Evolutionary conservation across 2,888 invertebrate genomes (phyloP).

Genomic region (Athripsodes cinereus): DNA sequence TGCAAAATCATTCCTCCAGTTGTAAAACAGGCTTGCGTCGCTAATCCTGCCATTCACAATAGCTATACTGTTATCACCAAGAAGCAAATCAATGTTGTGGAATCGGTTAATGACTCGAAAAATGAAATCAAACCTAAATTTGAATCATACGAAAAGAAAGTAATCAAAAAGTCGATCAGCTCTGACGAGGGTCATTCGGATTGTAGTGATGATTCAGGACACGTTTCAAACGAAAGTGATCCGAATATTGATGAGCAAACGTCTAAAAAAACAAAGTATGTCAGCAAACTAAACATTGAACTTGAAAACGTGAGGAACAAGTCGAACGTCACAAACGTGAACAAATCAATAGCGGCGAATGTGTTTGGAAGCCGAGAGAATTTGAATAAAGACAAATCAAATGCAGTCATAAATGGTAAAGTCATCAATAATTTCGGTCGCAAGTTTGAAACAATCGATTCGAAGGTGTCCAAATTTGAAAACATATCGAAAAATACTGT

Average conservation of each 20-base stretch:
- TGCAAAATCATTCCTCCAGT: slow-evolving; percentile 44
- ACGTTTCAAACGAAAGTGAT: slow-evolving; percentile 70
- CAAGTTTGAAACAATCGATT: not conserved
- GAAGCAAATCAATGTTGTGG: slow-evolving; percentile 45
- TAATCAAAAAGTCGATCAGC: not conserved
- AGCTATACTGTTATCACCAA: slow-evolving; percentile 50
- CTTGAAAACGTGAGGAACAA: not conserved
- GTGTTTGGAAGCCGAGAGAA: not conserved
- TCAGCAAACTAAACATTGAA: not conserved
- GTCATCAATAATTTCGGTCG: not conserved
- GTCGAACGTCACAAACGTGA: not conserved
- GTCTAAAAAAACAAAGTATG: not conserved
- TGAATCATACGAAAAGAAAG: slow-evolving; percentile 38
- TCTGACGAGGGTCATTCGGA: slow-evolving; percentile 58
- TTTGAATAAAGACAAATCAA: not conserved
- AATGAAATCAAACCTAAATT: not conserved
- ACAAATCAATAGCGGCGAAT: not conserved
- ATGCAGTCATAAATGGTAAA: not conserved
- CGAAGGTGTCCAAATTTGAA: slow-evolving; percentile 1
- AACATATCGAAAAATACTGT: not conserved
- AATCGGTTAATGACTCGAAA: slow-evolving; percentile 39
- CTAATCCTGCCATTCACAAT: slow-evolving; percentile 47
- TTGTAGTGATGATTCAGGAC: slow-evolving; percentile 76
- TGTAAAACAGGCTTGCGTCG: slow-evolving; percentile 44
- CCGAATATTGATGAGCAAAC: slow-evolving; percentile 9